Percentiles rank a stretch among this genome's conserved stretches.
These are phyloP conservation scores for Artibeus lituratus DNA, from an alignment of 2,797 vertebrate species.

Conservation along the genomic window DNA sequence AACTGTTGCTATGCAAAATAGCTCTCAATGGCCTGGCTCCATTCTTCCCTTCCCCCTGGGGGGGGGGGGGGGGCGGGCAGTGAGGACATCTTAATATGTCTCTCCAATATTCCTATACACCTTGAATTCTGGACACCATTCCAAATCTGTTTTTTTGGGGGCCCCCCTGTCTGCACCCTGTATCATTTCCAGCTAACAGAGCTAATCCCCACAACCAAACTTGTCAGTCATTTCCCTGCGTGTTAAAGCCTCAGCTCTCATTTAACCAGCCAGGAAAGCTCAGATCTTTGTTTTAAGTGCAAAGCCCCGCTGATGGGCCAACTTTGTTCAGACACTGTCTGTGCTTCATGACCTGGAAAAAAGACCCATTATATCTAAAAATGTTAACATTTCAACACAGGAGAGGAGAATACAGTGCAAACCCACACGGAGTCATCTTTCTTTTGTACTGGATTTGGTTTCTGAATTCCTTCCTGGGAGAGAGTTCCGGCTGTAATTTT, in stretches of 20 bases:
- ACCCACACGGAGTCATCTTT: constrained; percentile 53
- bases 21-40: too few relatives aligned
- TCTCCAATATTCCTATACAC: too few relatives aligned
- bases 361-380: constrained; percentile 71
- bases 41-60: too few relatives aligned
- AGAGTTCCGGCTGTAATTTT: constrained; percentile 52
- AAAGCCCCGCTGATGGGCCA: constrained; percentile 65
- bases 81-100: too few relatives aligned
- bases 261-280: constrained; percentile 72
- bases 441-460: constrained; percentile 66
- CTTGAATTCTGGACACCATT: too few relatives aligned
- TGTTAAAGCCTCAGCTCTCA: constrained; percentile 61
- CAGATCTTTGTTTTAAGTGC: constrained; percentile 73
- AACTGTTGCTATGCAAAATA: too few relatives aligned
- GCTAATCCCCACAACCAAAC: constrained; percentile 76
- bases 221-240: constrained; percentile 69
- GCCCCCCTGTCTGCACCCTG: too few relatives aligned
- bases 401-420: constrained; percentile 61
- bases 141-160: too few relatives aligned
- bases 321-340: constrained; percentile 72
- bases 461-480: constrained; percentile 73
- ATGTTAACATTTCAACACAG: constrained; percentile 73
- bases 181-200: background rate
- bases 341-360: constrained; percentile 75
- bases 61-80: too few relatives aligned